Evolutionary conservation across 1,140 invertebrate species (phyloP).

Genomic region (Nylanderia fulva): DNA sequence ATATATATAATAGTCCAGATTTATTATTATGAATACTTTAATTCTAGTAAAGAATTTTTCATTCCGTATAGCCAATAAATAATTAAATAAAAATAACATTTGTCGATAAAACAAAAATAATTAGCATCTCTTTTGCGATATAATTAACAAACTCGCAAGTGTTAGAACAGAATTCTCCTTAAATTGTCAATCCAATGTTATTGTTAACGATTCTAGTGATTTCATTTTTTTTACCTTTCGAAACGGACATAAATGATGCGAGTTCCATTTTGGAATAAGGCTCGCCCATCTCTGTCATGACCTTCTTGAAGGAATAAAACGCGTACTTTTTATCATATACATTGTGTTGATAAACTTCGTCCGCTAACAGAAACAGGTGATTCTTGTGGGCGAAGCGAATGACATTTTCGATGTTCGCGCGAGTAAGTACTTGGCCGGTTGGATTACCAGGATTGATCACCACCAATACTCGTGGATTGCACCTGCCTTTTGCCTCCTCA

Average conservation of each 20-base stretch:
- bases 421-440: slow-evolving; percentile 96
- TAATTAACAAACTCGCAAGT: slow-evolving; percentile 14
- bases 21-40: slow-evolving; percentile 20
- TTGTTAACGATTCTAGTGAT: background rate
- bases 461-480: slow-evolving; percentile 94
- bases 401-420: slow-evolving; percentile 96
- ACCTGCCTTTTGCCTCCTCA: slow-evolving; percentile 88
- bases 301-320: slow-evolving; percentile 98
- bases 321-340: slow-evolving; percentile 95
- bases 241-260: slow-evolving; percentile 98
- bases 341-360: slow-evolving; percentile 99
- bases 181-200: background rate
- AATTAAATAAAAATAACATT: no score
- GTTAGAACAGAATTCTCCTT: background rate
- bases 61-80: no score
- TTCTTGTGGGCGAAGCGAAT: slow-evolving; percentile 97
- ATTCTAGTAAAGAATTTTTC: no score
- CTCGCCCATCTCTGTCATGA: slow-evolving; percentile 94
- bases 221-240: slow-evolving; percentile 91
- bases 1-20: no score
- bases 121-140: no score
- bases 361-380: slow-evolving; percentile 95
- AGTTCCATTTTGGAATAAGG: slow-evolving; percentile 95
- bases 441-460: slow-evolving; percentile 99
- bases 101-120: no score